Conservation (phyloP, 2,888 invertebrate species). For the Rotaria macrura region DNA sequence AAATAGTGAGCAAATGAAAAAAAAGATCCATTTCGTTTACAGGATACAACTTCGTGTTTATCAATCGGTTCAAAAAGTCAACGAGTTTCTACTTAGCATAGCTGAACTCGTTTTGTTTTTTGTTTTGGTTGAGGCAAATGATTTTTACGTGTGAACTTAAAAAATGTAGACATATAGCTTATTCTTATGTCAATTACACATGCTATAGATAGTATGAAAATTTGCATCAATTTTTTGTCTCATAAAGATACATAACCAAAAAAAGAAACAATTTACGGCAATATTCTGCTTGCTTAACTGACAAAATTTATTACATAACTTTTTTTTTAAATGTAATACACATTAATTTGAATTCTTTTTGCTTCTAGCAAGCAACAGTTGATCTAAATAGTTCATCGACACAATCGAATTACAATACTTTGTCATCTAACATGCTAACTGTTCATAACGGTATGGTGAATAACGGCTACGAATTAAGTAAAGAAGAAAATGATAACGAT, state of each 20-base stretch:
- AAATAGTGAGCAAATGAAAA: not conserved
- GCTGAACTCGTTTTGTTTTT: too few relatives aligned
- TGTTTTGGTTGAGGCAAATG: too few relatives aligned
- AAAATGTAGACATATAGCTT: too few relatives aligned
- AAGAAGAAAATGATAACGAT: not conserved
- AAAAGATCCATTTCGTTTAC: not conserved
- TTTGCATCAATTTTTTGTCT: too few relatives aligned
- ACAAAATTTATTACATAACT: not conserved
- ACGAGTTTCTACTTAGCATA: not conserved
- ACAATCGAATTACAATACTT: not conserved
- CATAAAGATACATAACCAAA: too few relatives aligned
- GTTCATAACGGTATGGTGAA: not conserved
- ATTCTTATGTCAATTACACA: too few relatives aligned
- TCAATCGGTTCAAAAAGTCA: not conserved
- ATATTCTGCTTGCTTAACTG: not conserved
- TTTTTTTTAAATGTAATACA: too few relatives aligned
- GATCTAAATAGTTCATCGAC: not conserved
- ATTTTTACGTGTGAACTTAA: not conserved
- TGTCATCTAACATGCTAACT: not conserved
- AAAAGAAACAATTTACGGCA: too few relatives aligned
- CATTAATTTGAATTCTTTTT: not conserved
- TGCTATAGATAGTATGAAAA: too few relatives aligned
- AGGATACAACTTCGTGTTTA: not conserved
- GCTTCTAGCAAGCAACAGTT: not conserved
- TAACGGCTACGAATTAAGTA: not conserved